Base-by-base conservation (phyloP, 2,888 invertebrate genomes). In the Nowickia ferox region DNA sequence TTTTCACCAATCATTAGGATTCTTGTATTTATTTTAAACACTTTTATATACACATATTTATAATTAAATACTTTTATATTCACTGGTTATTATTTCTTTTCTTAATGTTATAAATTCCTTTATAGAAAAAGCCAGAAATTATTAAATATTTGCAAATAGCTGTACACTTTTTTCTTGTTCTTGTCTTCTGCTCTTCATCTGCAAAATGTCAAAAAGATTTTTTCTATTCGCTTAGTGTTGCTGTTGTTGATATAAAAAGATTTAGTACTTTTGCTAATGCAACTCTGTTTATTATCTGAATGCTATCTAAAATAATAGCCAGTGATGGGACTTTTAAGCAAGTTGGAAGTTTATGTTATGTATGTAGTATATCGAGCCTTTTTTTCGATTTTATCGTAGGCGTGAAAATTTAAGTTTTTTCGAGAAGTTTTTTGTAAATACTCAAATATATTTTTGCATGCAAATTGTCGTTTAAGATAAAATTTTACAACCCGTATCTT, bases 181-280 rank as follows among this genome's bases (percentile, higher is more conserved):
- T 42, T 30, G 6, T 68, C 44, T 68, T 61, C 42, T 46, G 68
- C 61, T 72, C 66, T 72, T 53, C 66, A 66, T 65, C 48, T 2
- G 61, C 68, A 65, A 77, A 84, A 84, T 78, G 78, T 84, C 74
- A 74, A 68, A 74, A 74, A 17, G 1, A 44, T 30, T 61, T 51
- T 40, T 42, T 0, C 17, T 30, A 42, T 38, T 48, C 0, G 1
- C 1, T 17, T 13, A 66, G 71, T 83, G 61, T 77, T 77, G 71
- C 65, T 38, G 76, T 76, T 69, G 42, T 48, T 9, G 9, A 9
- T 30, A 1, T 8, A 53, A 10, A 69, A 55, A n/a, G 11, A 46
- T 53, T 63, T 46, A 48, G 13, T 5, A 15, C 11, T 42, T 3
- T 19, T 0, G 13, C 1, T 30, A 42, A 66, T 65, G 8, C 77